A percentile compares a stretch with the other conserved stretches of the same genome.
Evolutionary conservation across 2,888 invertebrate genomes (phyloP).

Genomic region (Sarcophaga rosellei): DNA sequence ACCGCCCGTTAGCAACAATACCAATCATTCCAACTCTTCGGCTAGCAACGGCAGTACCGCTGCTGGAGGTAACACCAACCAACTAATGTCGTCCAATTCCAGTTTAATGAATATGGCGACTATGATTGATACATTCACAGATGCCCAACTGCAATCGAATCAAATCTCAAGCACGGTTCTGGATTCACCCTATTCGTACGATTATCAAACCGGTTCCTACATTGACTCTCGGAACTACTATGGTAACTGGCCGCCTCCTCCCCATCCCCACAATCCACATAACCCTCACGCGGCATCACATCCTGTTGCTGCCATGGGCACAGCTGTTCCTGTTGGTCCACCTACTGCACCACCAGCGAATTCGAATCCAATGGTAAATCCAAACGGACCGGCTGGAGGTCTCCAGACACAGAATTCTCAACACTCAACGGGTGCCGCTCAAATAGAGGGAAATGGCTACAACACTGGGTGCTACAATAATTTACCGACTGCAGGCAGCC

Average conservation of each 20-base stretch:
- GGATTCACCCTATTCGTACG: conserved; percentile 86
- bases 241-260: conserved; percentile 84
- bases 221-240: conserved; percentile 86
- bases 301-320: conserved; percentile 59
- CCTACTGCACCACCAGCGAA: conserved; percentile 60
- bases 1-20: conserved; percentile 79
- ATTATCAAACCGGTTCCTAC: conserved; percentile 83
- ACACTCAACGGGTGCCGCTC: conserved; percentile 52
- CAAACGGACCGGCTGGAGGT: conserved; percentile 66
- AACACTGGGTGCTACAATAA: conserved; percentile 75
- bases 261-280: conserved; percentile 82
- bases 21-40: conserved; percentile 70
- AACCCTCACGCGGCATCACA: conserved; percentile 70
- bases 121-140: conserved; percentile 89
- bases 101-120: conserved; percentile 88
- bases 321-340: conserved; percentile 38
- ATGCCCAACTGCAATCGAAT: conserved; percentile 91
- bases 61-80: conserved; percentile 77
- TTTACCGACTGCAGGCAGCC: conserved; percentile 73
- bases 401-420: conserved; percentile 56
- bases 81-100: conserved; percentile 81
- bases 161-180: conserved; percentile 92
- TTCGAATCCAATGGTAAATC: conserved; percentile 64
- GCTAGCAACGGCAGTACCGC: conserved; percentile 60
- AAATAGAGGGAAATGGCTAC: conserved; percentile 71